A percentile compares a stretch with the other conserved stretches of the same genome.
phyloP scores from a whole-genome alignment of 2,888 invertebrate genomes.

The Brenthis daphne region DNA sequence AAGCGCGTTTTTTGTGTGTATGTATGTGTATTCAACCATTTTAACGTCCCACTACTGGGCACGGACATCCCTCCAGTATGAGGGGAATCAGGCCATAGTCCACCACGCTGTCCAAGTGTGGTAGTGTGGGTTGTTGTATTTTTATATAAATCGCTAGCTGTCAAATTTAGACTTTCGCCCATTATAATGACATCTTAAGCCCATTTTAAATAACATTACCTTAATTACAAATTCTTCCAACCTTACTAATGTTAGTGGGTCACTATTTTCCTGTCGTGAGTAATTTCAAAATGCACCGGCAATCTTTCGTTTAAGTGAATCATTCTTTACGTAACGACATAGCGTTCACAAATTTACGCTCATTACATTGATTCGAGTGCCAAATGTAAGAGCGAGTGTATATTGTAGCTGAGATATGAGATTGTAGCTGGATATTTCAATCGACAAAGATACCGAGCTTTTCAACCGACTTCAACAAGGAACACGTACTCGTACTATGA shows the following conservation, averaged over 20 bases:
- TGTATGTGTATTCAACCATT: too few relatives aligned
- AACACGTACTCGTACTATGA: too few relatives aligned
- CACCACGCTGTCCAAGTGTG: too few relatives aligned
- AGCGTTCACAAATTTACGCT: slow-evolving; percentile 28
- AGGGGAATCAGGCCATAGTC: too few relatives aligned
- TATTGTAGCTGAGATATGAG: slow-evolving; percentile 6
- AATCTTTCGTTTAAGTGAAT: slow-evolving; percentile 29
- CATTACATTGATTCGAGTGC: slow-evolving; percentile 26
- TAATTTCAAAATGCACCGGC: slow-evolving; percentile 27
- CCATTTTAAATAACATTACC: slow-evolving; percentile 1
- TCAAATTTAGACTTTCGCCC: background rate
- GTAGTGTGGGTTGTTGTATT: too few relatives aligned
- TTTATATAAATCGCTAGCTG: too few relatives aligned
- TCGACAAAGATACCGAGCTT: background rate
- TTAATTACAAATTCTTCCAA: slow-evolving; percentile 16
- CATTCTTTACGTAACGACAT: slow-evolving; percentile 32
- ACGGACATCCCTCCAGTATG: too few relatives aligned
- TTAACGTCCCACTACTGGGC: too few relatives aligned
- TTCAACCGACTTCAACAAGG: background rate
- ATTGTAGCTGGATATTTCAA: background rate
- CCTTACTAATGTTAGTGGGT: slow-evolving; percentile 21
- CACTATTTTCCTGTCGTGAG: slow-evolving; percentile 26
- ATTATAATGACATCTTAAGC: background rate
- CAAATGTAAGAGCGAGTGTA: slow-evolving; percentile 23
- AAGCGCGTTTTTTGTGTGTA: too few relatives aligned